A percentile compares a stretch with the other conserved stretches of the same genome.
Evolutionary conservation across 2,113 vertebrate genomes (phyloP).

Genomic region (Limanda limanda): DNA sequence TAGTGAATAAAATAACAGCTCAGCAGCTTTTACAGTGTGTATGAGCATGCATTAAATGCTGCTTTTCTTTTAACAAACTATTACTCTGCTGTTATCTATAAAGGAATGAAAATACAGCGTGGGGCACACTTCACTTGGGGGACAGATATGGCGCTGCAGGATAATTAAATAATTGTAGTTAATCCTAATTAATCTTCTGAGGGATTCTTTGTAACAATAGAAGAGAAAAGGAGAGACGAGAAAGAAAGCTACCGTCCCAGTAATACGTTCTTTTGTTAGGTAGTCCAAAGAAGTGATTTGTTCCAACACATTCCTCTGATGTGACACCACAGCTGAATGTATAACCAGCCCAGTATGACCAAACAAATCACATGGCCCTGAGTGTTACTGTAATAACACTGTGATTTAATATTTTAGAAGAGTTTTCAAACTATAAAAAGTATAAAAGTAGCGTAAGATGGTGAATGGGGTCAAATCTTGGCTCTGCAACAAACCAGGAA

Average conservation of each 20-base stretch:
- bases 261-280: background rate
- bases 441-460: background rate
- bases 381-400: background rate
- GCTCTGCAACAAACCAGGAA: background rate
- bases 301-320: background rate
- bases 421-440: background rate
- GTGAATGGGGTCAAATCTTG: background rate
- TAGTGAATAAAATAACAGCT: background rate
- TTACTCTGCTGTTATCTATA: slow-evolving; percentile 30
- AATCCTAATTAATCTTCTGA: slow-evolving; percentile 61
- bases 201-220: slow-evolving; percentile 34
- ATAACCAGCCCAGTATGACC: background rate
- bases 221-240: slow-evolving; percentile 18
- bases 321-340: background rate
- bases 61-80: slow-evolving; percentile 15
- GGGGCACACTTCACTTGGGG: background rate
- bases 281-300: background rate
- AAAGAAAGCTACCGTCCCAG: background rate
- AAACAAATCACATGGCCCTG: background rate
- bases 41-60: background rate
- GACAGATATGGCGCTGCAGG: slow-evolving; percentile 28
- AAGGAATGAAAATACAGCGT: slow-evolving; percentile 14
- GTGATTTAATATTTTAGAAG: background rate
- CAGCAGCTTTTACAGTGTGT: background rate
- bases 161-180: slow-evolving; percentile 60